These are phyloP conservation scores for Sebastes matsubarae DNA, from an alignment of 2,797 vertebrate genomes.

Conservation along the genomic window DNA sequence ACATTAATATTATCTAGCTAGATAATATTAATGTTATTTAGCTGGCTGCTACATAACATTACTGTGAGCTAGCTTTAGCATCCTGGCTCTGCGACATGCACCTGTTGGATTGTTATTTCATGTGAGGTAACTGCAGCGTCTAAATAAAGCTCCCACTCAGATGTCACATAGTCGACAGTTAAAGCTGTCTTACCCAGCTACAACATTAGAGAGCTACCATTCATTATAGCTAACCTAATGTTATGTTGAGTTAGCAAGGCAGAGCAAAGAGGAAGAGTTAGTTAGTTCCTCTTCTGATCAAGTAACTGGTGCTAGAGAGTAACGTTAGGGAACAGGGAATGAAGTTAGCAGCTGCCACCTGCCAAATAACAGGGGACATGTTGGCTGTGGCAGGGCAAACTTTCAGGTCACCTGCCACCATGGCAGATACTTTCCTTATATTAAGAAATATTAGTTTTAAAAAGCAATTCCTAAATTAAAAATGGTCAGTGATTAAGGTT, in stretches of 20 bases:
- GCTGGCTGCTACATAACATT: slow-evolving; percentile 1
- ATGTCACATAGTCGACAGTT: not conserved
- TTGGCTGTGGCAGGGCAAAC: no score
- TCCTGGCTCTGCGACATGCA: slow-evolving; percentile 23
- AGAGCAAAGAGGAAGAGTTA: not conserved
- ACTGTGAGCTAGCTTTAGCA: slow-evolving; percentile 2
- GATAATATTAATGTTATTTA: not conserved
- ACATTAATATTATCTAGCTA: no score
- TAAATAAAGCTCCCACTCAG: slow-evolving; percentile 45
- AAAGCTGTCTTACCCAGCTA: not conserved
- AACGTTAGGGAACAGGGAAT: no score
- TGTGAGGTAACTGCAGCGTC: slow-evolving; percentile 6
- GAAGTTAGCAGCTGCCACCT: no score
- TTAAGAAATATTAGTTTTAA: no score
- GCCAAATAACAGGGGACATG: no score
- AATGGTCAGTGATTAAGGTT: no score
- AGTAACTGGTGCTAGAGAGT: not conserved
- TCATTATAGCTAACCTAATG: not conserved
- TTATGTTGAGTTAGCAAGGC: not conserved
- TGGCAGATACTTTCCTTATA: no score
- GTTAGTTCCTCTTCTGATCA: not conserved
- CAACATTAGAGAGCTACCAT: no score
- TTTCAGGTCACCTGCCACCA: no score
- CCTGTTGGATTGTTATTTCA: slow-evolving; percentile 39
- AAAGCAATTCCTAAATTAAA: no score